These are phyloP conservation scores for Chloropsis hardwickii DNA, from an alignment of 2,113 vertebrate species.

Conservation along the genomic window DNA sequence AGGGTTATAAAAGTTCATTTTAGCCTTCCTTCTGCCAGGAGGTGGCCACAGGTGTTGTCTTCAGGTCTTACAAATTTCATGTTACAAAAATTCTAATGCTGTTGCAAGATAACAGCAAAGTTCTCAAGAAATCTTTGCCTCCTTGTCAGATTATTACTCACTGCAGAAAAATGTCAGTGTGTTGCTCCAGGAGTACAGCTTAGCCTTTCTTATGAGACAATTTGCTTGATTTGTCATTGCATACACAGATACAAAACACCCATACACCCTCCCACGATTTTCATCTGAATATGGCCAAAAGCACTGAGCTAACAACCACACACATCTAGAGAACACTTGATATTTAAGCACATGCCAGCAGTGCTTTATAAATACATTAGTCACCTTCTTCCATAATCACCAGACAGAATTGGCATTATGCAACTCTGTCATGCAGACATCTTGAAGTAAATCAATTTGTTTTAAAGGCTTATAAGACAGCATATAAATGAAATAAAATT, in stretches of 20 bases:
- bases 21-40: neutral
- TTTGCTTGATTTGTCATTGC: neutral
- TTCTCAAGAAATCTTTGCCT: neutral
- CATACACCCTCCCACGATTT: neutral
- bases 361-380: neutral
- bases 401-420: neutral
- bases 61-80: neutral
- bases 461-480: neutral
- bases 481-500: neutral
- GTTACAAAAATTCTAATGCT: neutral
- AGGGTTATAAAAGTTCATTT: slow-evolving; percentile 30
- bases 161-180: neutral
- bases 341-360: neutral
- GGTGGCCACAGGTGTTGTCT: neutral
- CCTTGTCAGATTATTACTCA: neutral
- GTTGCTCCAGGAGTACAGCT: neutral
- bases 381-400: neutral
- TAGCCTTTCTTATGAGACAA: neutral
- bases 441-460: neutral
- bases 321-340: neutral
- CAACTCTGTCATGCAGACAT: neutral
- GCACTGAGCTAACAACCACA: neutral
- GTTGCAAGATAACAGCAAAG: neutral
- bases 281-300: neutral
- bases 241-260: neutral